phyloP scores from a whole-genome alignment of 2,888 invertebrate species.

The Sesia apiformis region DNA sequence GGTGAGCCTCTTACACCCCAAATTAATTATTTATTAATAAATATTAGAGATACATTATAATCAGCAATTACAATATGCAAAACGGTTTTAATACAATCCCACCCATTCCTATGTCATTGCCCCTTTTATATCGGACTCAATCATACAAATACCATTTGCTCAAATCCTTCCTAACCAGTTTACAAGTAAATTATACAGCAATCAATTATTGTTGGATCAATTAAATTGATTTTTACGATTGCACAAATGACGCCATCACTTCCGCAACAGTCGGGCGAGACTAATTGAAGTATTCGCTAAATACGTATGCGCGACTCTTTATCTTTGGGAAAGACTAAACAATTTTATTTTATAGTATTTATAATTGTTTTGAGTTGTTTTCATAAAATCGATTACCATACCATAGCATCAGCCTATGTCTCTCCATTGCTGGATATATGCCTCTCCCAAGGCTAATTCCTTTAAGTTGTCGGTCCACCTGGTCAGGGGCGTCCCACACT shows the following conservation, averaged over 20 bases:
- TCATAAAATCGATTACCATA: no score
- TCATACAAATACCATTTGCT: neutral
- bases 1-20: no score
- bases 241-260: neutral
- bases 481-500: no score
- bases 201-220: neutral
- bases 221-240: neutral
- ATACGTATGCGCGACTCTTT: neutral
- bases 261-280: neutral
- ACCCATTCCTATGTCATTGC: neutral
- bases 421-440: no score
- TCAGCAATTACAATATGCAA: no score
- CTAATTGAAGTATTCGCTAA: neutral
- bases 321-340: neutral
- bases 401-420: no score
- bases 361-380: no score
- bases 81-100: neutral
- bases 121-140: neutral
- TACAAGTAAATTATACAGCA: neutral
- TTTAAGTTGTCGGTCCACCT: no score
- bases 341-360: no score
- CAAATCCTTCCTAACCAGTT: neutral
- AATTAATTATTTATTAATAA: no score
- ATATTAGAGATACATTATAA: no score
- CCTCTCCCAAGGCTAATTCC: no score